Conservation (phyloP, 2,113 vertebrate genomes). For the Phainopepla nitens region DNA sequence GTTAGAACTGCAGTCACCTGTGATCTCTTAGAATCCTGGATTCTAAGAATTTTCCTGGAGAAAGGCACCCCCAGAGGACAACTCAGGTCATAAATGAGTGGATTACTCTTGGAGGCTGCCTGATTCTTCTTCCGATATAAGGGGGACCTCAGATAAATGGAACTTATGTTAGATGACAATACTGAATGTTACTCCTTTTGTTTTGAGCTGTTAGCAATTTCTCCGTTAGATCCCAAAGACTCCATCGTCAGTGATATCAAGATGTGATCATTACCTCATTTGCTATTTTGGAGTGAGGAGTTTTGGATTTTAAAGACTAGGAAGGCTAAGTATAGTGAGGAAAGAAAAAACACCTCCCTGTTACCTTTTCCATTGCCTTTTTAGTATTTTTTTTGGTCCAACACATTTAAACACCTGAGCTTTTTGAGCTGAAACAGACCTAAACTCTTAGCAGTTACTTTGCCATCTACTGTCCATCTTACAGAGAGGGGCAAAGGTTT, state of each 20-base stretch:
- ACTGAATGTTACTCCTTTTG: background rate
- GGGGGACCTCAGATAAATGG: background rate
- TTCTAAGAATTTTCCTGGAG: background rate
- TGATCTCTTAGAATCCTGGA: background rate
- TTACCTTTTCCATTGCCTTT: background rate
- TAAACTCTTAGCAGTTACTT: background rate
- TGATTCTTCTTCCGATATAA: background rate
- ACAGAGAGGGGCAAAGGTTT: background rate
- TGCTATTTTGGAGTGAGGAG: background rate
- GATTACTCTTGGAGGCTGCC: background rate
- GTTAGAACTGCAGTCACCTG: background rate
- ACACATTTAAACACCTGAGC: background rate
- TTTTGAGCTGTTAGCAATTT: background rate
- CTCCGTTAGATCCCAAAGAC: background rate
- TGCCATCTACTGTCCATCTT: background rate
- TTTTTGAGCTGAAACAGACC: background rate
- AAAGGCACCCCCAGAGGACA: background rate
- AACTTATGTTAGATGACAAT: background rate
- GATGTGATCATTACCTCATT: background rate
- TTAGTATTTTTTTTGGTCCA: background rate
- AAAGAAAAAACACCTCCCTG: background rate
- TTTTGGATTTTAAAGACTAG: background rate
- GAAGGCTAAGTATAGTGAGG: background rate
- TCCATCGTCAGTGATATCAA: background rate
- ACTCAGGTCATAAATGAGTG: background rate